Base-by-base conservation (phyloP, 2,888 invertebrate species). In the Mesoligia furuncula region DNA sequence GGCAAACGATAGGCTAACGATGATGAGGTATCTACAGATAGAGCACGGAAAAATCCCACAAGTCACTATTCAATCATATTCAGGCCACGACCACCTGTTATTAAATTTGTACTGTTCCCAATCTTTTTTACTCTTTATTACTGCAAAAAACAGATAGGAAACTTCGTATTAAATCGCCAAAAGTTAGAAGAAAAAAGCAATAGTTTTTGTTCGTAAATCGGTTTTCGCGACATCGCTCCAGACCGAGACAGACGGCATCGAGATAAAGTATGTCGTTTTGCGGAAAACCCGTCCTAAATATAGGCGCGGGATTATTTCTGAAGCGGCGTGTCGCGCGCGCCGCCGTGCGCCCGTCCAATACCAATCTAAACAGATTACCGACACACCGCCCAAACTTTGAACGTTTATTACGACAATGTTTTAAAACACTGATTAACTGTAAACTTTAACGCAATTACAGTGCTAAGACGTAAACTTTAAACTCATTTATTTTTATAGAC, bases 251-350 rank as follows among this genome's bases (percentile, higher is more conserved):
- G 79, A 80, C 86, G 91, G 90, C 87, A 91, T 92, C 89, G 90
- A 88, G 88, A 91, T 91, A 92, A 95, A 96, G 95, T 95, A 91
- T 95, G 95, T 96, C 96, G 94, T 95, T 95, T 95, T 95, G 94
- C 93, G 95, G 95, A 94, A 96, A 95, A 93, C 94, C 92, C 91
- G 91, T 91, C 92, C 96, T 96, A 96, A 94, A 96, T 95, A 94
- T 96, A 96, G 95, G 90, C 87, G 83, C 91, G 90, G 91, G 95
- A 96, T 95, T 96, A 96, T 96, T 96, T 95, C 92, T 92, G 96
- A 93, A 92, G 91, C 92, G 88, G 81, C 89, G 90, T 95, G 95
- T 95, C 95, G 94, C 94, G 91, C 87, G 90, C 66, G 36, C 39
- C 90, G 93, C 92, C 91, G 90, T 78, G 83, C 73, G 70, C 77